Conservation (phyloP, 2,113 vertebrate species). For the Machaerirhynchus nigripectus region DNA sequence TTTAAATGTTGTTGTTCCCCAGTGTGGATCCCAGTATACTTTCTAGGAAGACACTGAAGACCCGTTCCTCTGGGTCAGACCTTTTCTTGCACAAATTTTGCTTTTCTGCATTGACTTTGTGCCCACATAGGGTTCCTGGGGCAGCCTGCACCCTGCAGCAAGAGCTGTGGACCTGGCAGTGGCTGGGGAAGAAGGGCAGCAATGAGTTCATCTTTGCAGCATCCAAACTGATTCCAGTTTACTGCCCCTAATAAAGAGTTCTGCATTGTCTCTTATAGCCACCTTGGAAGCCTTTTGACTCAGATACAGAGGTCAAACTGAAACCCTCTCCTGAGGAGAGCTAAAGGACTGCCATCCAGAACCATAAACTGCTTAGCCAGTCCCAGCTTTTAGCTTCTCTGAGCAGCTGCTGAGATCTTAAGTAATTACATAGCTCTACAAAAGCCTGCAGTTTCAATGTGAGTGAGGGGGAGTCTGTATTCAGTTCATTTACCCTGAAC, state of each 20-base stretch:
- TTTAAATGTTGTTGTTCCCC: not conserved
- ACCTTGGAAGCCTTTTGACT: not conserved
- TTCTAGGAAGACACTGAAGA: not conserved
- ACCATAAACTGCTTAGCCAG: not conserved
- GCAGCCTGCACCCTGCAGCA: not conserved
- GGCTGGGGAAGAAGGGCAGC: not conserved
- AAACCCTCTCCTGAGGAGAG: constrained; percentile 29
- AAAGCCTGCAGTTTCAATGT: not conserved
- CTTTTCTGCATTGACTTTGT: not conserved
- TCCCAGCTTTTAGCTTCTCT: not conserved
- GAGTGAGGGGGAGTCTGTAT: not conserved
- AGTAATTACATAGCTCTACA: constrained; percentile 42
- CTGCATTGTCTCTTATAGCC: not conserved
- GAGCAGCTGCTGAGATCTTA: constrained; percentile 24
- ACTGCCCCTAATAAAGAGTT: not conserved
- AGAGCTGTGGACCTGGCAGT: too few relatives aligned
- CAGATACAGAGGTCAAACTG: not conserved
- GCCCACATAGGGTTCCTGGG: accelerated
- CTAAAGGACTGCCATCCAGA: not conserved
- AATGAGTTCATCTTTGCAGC: not conserved
- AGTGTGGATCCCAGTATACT: not conserved
- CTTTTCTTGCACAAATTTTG: not conserved
- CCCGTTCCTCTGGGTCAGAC: not conserved
- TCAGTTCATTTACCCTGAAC: not conserved
- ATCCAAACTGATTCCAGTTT: not conserved